Percentiles rank a stretch among this genome's conserved stretches.
phyloP scores from a whole-genome alignment of 2,888 invertebrate species.

The Phragmatobia fuliginosa region DNA sequence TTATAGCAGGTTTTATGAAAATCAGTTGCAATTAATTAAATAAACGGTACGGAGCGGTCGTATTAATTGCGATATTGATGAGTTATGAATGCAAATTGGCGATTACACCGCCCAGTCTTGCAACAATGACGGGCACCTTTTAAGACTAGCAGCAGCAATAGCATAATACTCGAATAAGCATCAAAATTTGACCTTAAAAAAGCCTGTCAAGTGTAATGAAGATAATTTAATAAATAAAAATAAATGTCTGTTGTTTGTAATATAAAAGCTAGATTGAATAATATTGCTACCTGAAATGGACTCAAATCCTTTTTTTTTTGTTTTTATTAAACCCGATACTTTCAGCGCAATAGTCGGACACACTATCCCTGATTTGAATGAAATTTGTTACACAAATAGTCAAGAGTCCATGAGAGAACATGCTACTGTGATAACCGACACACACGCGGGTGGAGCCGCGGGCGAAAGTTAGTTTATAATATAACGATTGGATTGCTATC shows the following conservation, averaged over 20 bases:
- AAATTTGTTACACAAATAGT: too few species aligned
- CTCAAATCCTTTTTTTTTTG: too few species aligned
- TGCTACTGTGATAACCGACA: too few species aligned
- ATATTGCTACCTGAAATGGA: too few species aligned
- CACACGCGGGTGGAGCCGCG: too few species aligned
- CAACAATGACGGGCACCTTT: constrained; percentile 33
- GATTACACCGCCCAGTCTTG: constrained; percentile 69
- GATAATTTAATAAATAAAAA: too few species aligned
- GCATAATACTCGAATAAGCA: background rate
- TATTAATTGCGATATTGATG: constrained; percentile 81
- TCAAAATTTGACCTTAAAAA: background rate
- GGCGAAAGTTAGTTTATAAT: background rate
- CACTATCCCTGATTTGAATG: too few species aligned
- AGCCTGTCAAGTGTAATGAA: background rate
- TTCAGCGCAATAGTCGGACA: too few species aligned
- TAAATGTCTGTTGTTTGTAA: too few species aligned
- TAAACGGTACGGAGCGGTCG: constrained; percentile 59
- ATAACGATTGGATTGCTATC: background rate
- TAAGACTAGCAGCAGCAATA: background rate
- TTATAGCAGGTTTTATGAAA: constrained; percentile 73
- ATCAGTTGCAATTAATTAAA: constrained; percentile 75
- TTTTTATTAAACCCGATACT: too few species aligned
- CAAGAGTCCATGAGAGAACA: too few species aligned
- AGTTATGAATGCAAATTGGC: constrained; percentile 79
- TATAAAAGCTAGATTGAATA: too few species aligned